Evolutionary conservation across 2,797 vertebrate genomes (phyloP).

Genomic region (Enteromius anoplus): DNA sequence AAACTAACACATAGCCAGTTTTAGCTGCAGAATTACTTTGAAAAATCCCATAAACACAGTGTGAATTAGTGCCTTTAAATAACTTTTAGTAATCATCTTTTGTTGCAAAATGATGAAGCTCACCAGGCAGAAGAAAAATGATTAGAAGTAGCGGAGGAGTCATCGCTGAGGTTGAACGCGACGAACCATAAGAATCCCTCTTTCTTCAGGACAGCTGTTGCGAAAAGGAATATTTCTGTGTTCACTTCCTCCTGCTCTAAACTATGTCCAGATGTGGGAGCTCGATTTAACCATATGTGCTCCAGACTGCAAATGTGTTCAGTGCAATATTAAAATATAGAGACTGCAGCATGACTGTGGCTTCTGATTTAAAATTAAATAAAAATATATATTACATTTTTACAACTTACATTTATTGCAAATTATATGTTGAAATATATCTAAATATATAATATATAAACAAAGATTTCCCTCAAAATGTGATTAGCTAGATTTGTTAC

Average conservation of each 20-base stretch:
- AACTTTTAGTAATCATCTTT: not conserved
- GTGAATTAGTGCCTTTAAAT: not conserved
- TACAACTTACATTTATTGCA: not conserved
- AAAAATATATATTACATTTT: not conserved
- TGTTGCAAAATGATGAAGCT: not conserved
- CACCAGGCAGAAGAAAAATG: conserved; percentile 72
- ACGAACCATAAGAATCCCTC: not conserved
- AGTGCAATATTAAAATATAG: not conserved
- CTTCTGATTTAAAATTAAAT: not conserved
- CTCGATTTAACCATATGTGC: conserved; percentile 68
- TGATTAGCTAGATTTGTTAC: not conserved
- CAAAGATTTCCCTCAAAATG: not conserved
- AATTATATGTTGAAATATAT: not conserved
- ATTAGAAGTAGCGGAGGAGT: conserved; percentile 24
- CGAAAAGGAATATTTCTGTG: conserved; percentile 37
- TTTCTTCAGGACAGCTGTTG: not conserved
- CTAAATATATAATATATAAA: not conserved
- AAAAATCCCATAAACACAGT: not conserved
- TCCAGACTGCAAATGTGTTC: conserved; percentile 40
- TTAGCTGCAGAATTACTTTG: not conserved
- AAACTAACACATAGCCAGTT: not conserved
- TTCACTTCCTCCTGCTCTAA: conserved; percentile 57
- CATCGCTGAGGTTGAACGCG: conserved; percentile 56
- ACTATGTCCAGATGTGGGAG: conserved; percentile 58
- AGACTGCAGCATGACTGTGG: not conserved